Evolutionary conservation across 2,797 vertebrate species (phyloP), one percentile per base, ranked within the genome.

Genomic region (Mormyrus hasselquistii): DNA sequence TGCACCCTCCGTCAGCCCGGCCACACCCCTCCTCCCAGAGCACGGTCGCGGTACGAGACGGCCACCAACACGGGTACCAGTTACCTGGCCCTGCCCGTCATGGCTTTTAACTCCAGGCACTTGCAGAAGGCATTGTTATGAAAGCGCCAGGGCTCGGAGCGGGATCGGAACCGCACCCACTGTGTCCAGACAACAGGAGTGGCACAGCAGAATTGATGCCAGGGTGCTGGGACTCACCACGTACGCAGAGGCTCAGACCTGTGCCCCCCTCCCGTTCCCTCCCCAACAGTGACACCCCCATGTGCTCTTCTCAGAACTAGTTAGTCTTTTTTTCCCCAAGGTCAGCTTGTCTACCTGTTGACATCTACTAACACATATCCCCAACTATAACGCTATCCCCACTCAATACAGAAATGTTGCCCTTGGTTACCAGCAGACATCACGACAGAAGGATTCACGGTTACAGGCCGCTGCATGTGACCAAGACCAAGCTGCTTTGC

Each of bases 31-130:
- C 53, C 29, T 57, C 53, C 52, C 29, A 34, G 83, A 34, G 50
- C 53, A 84, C 10, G 22, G 44, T 22, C 44, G n/a, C 22, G n/a
- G 82, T 34, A 7, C 25, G 4, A 57, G 38, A 86, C 25, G 7
- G 29, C 85, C 85, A 57, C 52, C 52, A 38, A 19, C 25, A 53
- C 14, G n/a, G 41, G 16, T n/a, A 57, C 55, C 57, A 19, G 19
- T 22, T 44, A 69, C 2, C 8, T 2, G 9, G 16, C 22, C 55
- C 62, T 29, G 14, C 57, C 52, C n/a, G 25, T 86, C 83, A 73
- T 87, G 88, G 83, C 49, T 87, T 73, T 79, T 8, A 89, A 76
- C 83, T 89, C 88, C 49, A 89, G 88, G 88, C 88, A 89, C 88
- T 89, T 89, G 12, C 29, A 69, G 62, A 89, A 89, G 88, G 88